A percentile compares a stretch with the other conserved stretches of the same genome.
phyloP scores from a whole-genome alignment of 2,888 invertebrate genomes.

The Lampropteryx suffumata region DNA sequence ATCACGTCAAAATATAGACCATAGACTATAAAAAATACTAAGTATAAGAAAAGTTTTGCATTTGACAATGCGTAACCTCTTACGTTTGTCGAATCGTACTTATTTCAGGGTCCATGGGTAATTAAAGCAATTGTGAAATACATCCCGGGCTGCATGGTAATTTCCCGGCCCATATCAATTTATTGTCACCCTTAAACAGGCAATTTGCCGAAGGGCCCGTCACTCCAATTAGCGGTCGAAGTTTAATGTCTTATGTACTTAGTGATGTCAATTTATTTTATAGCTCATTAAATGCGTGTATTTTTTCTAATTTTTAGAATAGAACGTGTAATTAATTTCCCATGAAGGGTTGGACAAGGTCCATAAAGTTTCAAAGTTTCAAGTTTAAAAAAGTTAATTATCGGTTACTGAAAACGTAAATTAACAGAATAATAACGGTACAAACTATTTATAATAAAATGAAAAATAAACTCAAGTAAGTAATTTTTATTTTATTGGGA shows the following conservation, averaged over 20 bases:
- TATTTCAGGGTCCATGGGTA: slow-evolving; percentile 37
- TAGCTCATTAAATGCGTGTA: not conserved
- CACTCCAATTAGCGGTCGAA: slow-evolving; percentile 68
- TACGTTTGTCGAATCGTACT: not conserved
- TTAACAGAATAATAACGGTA: too few relatives aligned
- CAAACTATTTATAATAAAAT: too few relatives aligned
- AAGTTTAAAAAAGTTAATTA: too few relatives aligned
- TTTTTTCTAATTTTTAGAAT: too few relatives aligned
- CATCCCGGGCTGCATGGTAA: slow-evolving; percentile 70
- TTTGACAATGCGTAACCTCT: not conserved
- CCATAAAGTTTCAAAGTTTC: too few relatives aligned
- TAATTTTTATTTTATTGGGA: too few relatives aligned
- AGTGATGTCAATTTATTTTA: not conserved
- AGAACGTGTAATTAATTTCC: too few relatives aligned
- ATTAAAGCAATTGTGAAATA: slow-evolving; percentile 77
- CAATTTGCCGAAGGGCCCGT: slow-evolving; percentile 64
- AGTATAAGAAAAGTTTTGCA: not conserved
- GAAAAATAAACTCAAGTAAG: too few relatives aligned
- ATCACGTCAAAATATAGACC: too few relatives aligned
- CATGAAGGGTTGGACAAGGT: too few relatives aligned
- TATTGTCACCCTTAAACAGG: slow-evolving; percentile 77
- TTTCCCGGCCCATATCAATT: slow-evolving; percentile 74
- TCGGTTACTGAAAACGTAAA: too few relatives aligned
- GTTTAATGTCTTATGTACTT: slow-evolving; percentile 46
- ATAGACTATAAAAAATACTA: too few relatives aligned